Conservation (phyloP, 2,113 vertebrate genomes). For the Myotis lucifugus region DNA sequence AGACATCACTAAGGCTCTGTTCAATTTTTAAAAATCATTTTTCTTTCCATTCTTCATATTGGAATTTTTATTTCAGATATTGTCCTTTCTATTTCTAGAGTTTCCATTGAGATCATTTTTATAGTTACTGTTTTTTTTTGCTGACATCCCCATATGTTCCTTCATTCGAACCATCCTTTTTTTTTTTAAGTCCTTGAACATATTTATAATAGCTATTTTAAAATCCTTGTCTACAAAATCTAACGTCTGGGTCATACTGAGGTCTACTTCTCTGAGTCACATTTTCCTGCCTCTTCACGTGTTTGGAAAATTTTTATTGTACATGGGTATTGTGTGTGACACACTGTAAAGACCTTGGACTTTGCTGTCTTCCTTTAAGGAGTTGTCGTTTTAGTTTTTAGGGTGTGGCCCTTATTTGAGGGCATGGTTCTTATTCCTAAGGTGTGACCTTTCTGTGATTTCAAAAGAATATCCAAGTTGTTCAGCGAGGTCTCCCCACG, state of each 20-base stretch:
- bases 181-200: not conserved
- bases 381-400: not conserved
- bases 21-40: not conserved
- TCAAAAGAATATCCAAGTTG: not conserved
- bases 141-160: not conserved
- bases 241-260: not conserved
- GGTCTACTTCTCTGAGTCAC: not conserved
- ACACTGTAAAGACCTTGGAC: not conserved
- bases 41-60: not conserved
- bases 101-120: not conserved
- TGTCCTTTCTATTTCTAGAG: not conserved
- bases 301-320: not conserved
- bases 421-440: not conserved
- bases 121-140: not conserved
- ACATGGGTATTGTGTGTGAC: not conserved
- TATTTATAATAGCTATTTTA: not conserved
- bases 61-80: not conserved
- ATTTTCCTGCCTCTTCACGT: not conserved
- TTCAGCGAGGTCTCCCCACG: not conserved
- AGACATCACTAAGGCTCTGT: not conserved
- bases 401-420: not conserved
- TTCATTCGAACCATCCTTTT: not conserved
- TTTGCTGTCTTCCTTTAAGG: not conserved
- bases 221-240: not conserved
- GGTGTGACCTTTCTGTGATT: not conserved